A percentile compares a stretch with the other conserved stretches of the same genome.
These are phyloP conservation scores for Orthosia gothica DNA, from an alignment of 2,888 invertebrate genomes.

Conservation along the genomic window DNA sequence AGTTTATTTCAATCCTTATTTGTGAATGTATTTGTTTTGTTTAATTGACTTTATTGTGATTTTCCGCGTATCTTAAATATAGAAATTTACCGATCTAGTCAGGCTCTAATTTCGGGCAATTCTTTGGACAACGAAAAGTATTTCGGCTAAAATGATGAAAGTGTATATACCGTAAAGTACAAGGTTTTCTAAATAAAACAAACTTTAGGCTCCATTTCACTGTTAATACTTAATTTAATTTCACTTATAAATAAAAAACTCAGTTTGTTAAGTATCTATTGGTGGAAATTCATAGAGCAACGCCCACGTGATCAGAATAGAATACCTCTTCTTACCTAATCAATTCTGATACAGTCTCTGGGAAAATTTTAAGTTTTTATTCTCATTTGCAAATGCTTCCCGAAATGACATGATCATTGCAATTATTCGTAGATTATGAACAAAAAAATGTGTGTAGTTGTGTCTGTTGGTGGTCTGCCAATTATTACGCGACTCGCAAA, in stretches of 20 bases:
- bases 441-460: slow-evolving; percentile 22
- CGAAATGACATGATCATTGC: slow-evolving; percentile 9
- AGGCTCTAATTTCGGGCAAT: not conserved
- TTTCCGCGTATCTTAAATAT: not conserved
- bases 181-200: too few relatives aligned
- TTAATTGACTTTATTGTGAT: not conserved
- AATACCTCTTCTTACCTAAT: not conserved
- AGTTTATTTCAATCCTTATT: slow-evolving; percentile 11
- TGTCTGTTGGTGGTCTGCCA: slow-evolving; percentile 42
- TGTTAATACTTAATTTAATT: too few relatives aligned
- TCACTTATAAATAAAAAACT: too few relatives aligned
- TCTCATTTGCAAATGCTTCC: not conserved
- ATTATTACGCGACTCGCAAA: slow-evolving; percentile 29
- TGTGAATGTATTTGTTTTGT: not conserved
- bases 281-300: not conserved
- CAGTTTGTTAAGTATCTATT: not conserved
- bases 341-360: not conserved
- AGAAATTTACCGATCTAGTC: not conserved
- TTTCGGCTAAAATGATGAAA: too few relatives aligned
- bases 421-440: slow-evolving; percentile 29
- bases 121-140: not conserved
- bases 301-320: not conserved
- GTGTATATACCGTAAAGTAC: too few relatives aligned
- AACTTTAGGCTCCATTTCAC: too few relatives aligned
- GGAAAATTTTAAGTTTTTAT: not conserved